Evolutionary conservation across 92 coral and sea anemone genomes (phyloP).

Genomic region (Phymanthus crucifer): DNA sequence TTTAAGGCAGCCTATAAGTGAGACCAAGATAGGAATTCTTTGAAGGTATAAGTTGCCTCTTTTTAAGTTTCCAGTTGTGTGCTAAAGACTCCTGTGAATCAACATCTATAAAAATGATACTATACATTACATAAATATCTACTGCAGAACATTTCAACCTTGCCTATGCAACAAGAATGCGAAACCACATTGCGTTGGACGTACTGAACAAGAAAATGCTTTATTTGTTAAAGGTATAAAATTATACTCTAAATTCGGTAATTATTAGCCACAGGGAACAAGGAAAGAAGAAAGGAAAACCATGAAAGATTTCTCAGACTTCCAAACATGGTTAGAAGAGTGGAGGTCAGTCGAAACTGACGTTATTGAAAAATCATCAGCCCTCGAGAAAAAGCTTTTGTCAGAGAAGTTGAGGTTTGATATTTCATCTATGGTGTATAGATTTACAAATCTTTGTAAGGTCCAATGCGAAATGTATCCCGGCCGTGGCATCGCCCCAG

Average conservation of each 20-base stretch:
- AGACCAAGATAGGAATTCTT: slow-evolving; percentile 48
- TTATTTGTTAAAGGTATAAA: slow-evolving; percentile 18
- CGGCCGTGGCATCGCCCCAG: slow-evolving; percentile 27
- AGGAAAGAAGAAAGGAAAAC: no score
- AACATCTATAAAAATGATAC: no score
- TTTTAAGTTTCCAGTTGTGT: slow-evolving; percentile 9
- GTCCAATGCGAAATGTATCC: slow-evolving; percentile 9
- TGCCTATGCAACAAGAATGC: slow-evolving; percentile 48
- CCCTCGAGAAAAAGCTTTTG: slow-evolving; percentile 15
- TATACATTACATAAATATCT: no score
- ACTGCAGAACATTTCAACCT: slow-evolving; percentile 50
- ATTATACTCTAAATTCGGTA: no score
- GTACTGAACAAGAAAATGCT: slow-evolving; percentile 48
- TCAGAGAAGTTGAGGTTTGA: slow-evolving; percentile 38
- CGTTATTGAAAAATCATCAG: not conserved
- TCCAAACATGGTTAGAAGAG: slow-evolving; percentile 3
- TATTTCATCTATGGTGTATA: slow-evolving; percentile 19
- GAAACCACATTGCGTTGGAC: slow-evolving; percentile 51
- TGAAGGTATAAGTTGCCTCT: slow-evolving; percentile 15
- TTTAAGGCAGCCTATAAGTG: slow-evolving; percentile 49
- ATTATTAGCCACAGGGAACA: no score
- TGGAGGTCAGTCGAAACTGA: slow-evolving; percentile 1
- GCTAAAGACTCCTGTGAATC: not conserved
- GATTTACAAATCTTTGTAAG: slow-evolving; percentile 32
- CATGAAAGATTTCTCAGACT: not conserved